Evolutionary conservation across 2,888 invertebrate species (phyloP).

Genomic region (Pollenia griseotomentosa): DNA sequence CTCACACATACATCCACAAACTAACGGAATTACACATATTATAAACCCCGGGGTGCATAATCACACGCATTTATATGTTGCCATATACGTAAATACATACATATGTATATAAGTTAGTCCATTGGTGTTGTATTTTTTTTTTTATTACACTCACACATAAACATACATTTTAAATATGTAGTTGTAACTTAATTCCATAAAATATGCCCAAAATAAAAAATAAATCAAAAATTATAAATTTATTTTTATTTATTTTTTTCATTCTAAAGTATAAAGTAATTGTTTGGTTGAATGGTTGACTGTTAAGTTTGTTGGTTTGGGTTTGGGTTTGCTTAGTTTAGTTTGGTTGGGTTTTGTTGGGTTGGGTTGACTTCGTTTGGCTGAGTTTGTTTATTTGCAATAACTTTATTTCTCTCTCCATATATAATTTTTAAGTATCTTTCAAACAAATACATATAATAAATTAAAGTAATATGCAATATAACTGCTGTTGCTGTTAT

Average conservation of each 20-base stretch:
- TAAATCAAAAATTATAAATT: conserved; percentile 73
- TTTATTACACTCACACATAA: conserved; percentile 43
- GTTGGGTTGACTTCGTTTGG: conserved; percentile 33
- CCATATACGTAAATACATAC: not conserved
- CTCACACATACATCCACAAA: not conserved
- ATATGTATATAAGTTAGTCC: not conserved
- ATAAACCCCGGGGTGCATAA: conserved; percentile 24
- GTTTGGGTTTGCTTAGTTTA: conserved; percentile 11
- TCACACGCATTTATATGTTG: conserved; percentile 24
- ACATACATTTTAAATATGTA: conserved; percentile 15
- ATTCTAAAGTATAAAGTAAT: conserved; percentile 14
- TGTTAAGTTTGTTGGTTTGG: conserved; percentile 25
- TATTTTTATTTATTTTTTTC: conserved; percentile 30
- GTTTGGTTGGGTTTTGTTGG: conserved; percentile 25
- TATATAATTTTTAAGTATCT: conserved; percentile 77
- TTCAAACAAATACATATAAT: conserved; percentile 79
- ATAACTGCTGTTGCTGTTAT: conserved; percentile 61
- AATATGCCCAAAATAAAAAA: conserved; percentile 70
- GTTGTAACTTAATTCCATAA: conserved; percentile 67
- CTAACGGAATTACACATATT: not conserved
- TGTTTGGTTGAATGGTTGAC: conserved; percentile 54
- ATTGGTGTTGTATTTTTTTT: conserved; percentile 10
- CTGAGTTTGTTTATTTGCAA: conserved; percentile 66
- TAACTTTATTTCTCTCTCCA: conserved; percentile 67
- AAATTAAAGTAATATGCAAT: conserved; percentile 79